phyloP scores from a whole-genome alignment of 2,113 vertebrate genomes.

The Cyanoderma ruficeps region DNA sequence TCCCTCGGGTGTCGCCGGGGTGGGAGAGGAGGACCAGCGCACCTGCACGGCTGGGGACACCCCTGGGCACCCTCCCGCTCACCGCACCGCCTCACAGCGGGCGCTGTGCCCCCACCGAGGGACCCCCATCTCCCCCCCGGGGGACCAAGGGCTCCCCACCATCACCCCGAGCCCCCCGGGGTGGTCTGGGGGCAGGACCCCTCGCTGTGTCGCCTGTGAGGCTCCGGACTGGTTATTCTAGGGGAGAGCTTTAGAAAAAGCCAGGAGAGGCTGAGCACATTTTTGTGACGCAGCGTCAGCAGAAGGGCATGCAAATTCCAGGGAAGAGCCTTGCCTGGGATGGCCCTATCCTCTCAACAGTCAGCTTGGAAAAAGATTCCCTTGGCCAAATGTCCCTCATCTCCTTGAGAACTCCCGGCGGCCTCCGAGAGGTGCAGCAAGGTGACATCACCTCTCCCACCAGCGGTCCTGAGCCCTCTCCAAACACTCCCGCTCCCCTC shows the following conservation, averaged over 20 bases:
- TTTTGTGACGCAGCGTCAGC: not conserved
- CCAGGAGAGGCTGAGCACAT: not conserved
- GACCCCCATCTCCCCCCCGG: not conserved
- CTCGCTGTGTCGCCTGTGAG: accelerated
- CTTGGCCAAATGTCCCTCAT: not conserved
- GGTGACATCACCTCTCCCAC: not conserved
- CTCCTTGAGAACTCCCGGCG: accelerated
- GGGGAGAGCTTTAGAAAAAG: not conserved
- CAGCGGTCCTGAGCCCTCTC: not conserved
- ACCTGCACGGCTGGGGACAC: not conserved
- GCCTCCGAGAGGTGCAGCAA: not conserved
- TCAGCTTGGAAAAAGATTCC: not conserved
- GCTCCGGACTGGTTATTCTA: accelerated
- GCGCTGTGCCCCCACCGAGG: not conserved
- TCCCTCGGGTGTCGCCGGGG: not conserved
- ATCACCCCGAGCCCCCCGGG: accelerated
- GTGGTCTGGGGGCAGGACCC: accelerated
- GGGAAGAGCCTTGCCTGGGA: not conserved
- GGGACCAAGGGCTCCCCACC: not conserved
- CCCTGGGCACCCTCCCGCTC: not conserved
- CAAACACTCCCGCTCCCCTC: accelerated
- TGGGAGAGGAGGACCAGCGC: too few species aligned
- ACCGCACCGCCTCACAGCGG: not conserved
- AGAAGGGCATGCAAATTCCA: not conserved
- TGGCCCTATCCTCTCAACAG: not conserved